Conservation (phyloP, 1,140 invertebrate genomes). For the Cydia amplana region DNA sequence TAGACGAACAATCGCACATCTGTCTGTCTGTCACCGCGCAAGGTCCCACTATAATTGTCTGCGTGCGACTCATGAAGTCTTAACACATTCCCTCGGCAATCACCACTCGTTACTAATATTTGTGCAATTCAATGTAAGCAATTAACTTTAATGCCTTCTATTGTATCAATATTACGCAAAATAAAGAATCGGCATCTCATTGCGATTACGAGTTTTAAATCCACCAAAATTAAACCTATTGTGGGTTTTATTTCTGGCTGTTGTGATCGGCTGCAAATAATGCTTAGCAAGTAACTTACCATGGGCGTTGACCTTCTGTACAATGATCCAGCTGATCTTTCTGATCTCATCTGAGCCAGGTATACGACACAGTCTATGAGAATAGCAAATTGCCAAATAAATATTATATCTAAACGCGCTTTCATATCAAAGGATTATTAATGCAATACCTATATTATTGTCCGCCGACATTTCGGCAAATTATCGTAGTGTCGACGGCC, state of each 20-base stretch:
- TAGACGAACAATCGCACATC: conserved; percentile 64
- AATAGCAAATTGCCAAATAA: no score
- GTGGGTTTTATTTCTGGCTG: no score
- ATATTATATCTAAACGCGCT: no score
- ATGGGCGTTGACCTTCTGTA: no score
- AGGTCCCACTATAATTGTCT: conserved; percentile 65
- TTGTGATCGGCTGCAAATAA: no score
- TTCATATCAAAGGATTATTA: no score
- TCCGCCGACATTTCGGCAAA: conserved; percentile 6
- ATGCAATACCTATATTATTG: no score
- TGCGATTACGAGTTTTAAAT: neutral
- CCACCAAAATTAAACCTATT: neutral
- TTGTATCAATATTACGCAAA: neutral
- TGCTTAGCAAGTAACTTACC: no score
- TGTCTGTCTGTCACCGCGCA: conserved; percentile 67
- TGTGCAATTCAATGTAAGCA: conserved; percentile 48
- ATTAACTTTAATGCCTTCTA: conserved; percentile 13
- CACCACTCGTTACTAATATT: conserved; percentile 46
- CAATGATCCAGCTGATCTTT: no score
- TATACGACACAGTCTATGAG: no score
- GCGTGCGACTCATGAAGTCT: conserved; percentile 55
- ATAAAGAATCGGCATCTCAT: neutral
- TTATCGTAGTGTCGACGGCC: neutral
- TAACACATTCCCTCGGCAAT: conserved; percentile 51
- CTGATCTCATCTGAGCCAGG: no score